phyloP scores from a whole-genome alignment of 2,113 vertebrate genomes.

The Gobiocypris rarus region DNA sequence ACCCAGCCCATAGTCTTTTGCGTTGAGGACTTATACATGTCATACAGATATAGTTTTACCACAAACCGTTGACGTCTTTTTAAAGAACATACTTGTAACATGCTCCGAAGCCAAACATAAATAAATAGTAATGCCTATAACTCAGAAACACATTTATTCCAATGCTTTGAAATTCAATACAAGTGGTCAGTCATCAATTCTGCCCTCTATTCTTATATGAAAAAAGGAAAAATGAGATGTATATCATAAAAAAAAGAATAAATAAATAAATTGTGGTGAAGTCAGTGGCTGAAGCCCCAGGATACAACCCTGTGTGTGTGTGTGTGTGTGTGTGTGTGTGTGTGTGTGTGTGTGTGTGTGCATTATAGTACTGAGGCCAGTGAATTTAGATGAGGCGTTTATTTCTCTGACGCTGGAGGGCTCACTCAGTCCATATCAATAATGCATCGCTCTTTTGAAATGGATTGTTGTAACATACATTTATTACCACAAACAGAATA shows the following conservation, averaged over 20 bases:
- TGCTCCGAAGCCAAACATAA: neutral
- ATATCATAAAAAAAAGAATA: slow-evolving; percentile 42
- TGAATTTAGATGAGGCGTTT: slow-evolving; percentile 77
- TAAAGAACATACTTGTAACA: neutral
- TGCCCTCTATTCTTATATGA: slow-evolving; percentile 31
- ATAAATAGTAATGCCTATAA: slow-evolving; percentile 35
- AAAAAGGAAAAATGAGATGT: slow-evolving; percentile 47
- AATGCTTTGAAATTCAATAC: slow-evolving; percentile 49
- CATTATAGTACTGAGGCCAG: slow-evolving; percentile 62
- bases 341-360: slow-evolving; percentile 41
- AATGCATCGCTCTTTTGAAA: slow-evolving; percentile 79
- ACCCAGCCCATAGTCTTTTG: neutral
- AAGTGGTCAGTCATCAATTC: slow-evolving; percentile 40
- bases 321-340: too few relatives aligned
- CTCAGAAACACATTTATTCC: slow-evolving; percentile 45
- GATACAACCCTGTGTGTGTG: slow-evolving; percentile 18
- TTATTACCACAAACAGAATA: slow-evolving; percentile 74
- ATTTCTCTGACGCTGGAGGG: slow-evolving; percentile 70
- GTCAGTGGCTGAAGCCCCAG: slow-evolving; percentile 33
- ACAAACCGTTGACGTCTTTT: neutral
- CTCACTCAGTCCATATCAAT: slow-evolving; percentile 75
- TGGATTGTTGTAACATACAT: slow-evolving; percentile 79
- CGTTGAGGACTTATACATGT: neutral
- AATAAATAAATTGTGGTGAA: slow-evolving; percentile 48
- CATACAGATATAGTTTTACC: slow-evolving; percentile 8